phyloP scores from a whole-genome alignment of 2,797 vertebrate species.

The Picus viridis region DNA sequence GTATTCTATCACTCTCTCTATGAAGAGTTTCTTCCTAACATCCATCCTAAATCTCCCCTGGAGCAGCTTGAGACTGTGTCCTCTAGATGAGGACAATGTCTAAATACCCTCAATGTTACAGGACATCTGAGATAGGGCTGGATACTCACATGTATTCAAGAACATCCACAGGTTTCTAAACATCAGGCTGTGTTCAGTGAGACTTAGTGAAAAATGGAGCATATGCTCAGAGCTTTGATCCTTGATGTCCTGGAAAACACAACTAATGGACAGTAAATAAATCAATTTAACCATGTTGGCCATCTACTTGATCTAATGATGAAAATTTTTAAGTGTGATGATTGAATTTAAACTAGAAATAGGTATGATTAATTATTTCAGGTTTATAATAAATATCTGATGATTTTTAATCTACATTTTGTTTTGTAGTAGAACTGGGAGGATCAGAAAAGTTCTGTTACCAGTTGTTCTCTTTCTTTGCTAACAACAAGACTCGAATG shows the following conservation, averaged over 20 bases:
- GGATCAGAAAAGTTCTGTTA: neutral
- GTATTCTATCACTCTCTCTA: no score
- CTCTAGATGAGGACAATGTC: no score
- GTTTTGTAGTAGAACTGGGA: neutral
- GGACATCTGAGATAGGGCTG: neutral
- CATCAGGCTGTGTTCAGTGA: neutral
- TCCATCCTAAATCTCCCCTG: no score
- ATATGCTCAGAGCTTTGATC: neutral
- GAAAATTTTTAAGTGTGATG: fast-evolving
- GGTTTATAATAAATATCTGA: neutral
- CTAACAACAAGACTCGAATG: neutral
- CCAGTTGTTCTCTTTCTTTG: neutral
- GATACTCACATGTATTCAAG: neutral
- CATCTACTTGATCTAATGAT: neutral
- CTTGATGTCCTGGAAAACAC: neutral
- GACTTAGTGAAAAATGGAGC: fast-evolving
- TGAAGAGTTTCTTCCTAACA: no score
- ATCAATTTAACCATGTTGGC: neutral
- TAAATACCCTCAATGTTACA: neutral
- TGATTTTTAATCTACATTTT: neutral
- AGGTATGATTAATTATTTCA: neutral
- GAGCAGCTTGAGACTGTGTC: no score
- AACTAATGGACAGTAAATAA: neutral
- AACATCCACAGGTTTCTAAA: neutral
- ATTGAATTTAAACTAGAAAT: neutral